Percentiles rank a stretch among this genome's conserved stretches.
phyloP scores from a whole-genome alignment of 2,797 vertebrate species.

The Diplodus puntazzo region DNA sequence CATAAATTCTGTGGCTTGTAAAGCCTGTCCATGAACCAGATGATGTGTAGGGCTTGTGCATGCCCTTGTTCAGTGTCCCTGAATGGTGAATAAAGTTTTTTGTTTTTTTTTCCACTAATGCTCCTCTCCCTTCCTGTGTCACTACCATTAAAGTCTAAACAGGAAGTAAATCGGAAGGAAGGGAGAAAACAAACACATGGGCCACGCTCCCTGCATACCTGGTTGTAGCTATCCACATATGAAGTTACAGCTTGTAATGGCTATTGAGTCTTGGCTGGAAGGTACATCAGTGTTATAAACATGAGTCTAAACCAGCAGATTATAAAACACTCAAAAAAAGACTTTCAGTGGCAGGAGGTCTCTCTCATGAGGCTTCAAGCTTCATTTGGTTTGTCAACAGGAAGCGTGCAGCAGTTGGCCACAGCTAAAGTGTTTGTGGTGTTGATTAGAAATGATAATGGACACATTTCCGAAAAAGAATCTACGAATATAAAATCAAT shows the following conservation, averaged over 20 bases:
- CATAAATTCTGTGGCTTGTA: background rate
- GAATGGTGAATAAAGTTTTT: background rate
- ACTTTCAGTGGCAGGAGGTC: background rate
- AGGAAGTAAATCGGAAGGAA: background rate
- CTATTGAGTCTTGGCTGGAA: background rate
- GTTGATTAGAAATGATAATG: constrained; percentile 32
- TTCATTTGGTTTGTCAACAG: constrained; percentile 49
- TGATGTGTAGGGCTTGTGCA: too few relatives aligned
- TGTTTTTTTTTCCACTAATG: background rate
- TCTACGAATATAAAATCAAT: background rate
- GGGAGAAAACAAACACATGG: background rate
- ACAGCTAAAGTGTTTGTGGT: constrained; percentile 34
- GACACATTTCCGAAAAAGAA: background rate
- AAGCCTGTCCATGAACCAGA: background rate
- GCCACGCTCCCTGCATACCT: background rate
- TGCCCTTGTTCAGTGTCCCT: background rate
- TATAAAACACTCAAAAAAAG: background rate
- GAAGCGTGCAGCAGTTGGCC: constrained; percentile 55
- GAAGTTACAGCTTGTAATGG: background rate
- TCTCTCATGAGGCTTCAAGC: constrained; percentile 3
- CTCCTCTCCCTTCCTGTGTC: constrained; percentile 19
- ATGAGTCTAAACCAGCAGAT: background rate
- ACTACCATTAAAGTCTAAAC: background rate
- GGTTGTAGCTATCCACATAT: background rate
- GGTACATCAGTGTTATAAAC: background rate